A percentile compares a stretch with the other conserved stretches of the same genome.
These are phyloP conservation scores for Prietella phreatophila DNA, from an alignment of 2,113 vertebrate genomes.

Conservation along the genomic window DNA sequence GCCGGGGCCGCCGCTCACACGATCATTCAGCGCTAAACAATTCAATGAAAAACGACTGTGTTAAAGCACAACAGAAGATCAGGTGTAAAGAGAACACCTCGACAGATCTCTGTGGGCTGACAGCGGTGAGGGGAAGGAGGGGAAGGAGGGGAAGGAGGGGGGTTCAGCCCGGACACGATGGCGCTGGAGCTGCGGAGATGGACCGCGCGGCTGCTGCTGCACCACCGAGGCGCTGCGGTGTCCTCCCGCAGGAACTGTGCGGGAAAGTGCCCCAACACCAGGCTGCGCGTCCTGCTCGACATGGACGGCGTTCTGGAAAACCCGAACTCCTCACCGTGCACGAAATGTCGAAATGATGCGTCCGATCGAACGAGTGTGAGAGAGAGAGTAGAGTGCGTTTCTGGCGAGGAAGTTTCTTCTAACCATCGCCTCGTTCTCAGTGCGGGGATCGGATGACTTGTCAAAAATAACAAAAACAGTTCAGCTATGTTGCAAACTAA, in stretches of 20 bases:
- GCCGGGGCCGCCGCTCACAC: neutral
- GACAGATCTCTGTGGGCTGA: neutral
- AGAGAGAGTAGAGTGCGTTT: neutral
- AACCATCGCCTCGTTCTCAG: neutral
- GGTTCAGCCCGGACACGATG: constrained; percentile 55
- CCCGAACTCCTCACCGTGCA: constrained; percentile 66
- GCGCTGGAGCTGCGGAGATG: constrained; percentile 50
- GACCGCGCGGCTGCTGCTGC: constrained; percentile 46
- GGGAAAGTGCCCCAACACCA: constrained; percentile 46
- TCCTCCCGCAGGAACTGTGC: constrained; percentile 41
- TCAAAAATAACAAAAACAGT: neutral
- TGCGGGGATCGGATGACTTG: neutral
- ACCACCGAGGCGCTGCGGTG: constrained; percentile 55
- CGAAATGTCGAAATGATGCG: constrained; percentile 42
- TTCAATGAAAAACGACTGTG: neutral
- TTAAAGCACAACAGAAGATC: neutral
- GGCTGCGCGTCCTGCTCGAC: no score
- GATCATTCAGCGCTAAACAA: neutral
- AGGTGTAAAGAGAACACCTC: neutral
- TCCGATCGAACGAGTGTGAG: neutral
- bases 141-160: neutral
- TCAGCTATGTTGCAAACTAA: neutral
- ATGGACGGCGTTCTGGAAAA: constrained; percentile 70
- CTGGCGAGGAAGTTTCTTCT: neutral
- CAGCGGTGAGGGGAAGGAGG: neutral